Evolutionary conservation across 2,888 invertebrate species (phyloP), one percentile per base, ranked within the genome.

Genomic region (Brenthis ino): DNA sequence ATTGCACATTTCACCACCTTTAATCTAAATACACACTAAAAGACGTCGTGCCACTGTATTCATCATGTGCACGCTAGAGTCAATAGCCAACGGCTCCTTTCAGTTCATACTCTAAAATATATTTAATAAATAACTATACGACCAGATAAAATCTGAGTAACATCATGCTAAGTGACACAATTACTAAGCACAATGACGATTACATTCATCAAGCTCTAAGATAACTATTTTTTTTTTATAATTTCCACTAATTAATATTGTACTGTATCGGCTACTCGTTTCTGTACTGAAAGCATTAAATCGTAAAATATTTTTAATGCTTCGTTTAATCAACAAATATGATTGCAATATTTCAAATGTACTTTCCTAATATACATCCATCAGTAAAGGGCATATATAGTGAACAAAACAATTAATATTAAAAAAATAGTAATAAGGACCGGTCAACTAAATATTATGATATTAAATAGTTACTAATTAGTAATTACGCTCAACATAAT

Each of bases 151-250:
- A 80, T 82, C 84, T 79, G 87, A 86, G 87, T 88, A 87, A 88
- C 86, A 87, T 85, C 87, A 86, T 85, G 88, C 91, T 89, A 89
- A 88, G 80, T 83, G 84, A 83, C 82, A 85, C 87, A 84, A 86
- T 87, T 85, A 87, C 92, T 91, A 92, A 91, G 91, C 92, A 93
- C 92, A 91, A 89, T 90, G 91, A 92, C 90, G 85, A 87, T 86
- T 89, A 92, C 89, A 91, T 87, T 90, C 86, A 91, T 90, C 87
- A 93, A 92, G 92, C 93, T 82, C 83, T 85, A 90, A 91, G 91
- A 90, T 86, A 87, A 84, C 86, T 91, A 91, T 86, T 80, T 82
- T 61, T 61, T 85, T 84, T 80, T 80, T 82, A 85, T 77, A 82
- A 82, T 81, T 83, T 68, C 66, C 53, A 58, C 87, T 88, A 88